Evolutionary conservation across 1,140 invertebrate genomes (phyloP).

Genomic region (Diploscapter pachys): DNA sequence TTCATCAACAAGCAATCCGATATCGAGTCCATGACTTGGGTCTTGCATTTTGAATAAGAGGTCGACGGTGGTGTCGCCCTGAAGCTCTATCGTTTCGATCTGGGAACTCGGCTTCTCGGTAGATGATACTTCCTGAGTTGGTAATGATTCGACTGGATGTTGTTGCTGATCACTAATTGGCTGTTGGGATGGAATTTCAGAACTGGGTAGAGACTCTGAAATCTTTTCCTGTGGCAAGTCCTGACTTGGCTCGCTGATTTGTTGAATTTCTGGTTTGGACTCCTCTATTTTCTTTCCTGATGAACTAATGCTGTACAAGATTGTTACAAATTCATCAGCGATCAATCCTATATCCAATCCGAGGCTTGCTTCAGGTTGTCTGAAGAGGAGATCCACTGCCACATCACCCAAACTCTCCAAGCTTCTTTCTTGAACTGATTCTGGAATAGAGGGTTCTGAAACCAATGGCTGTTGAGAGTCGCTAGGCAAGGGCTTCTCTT

Average conservation of each 20-base stretch:
- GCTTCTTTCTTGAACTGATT: background rate
- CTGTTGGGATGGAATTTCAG: background rate
- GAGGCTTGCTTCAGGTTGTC: constrained; percentile 1
- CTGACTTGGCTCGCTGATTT: no score
- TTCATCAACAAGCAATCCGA: no score
- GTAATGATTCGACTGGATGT: background rate
- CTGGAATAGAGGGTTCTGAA: constrained; percentile 4
- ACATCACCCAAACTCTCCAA: constrained; percentile 4
- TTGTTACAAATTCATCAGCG: background rate
- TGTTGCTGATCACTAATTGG: background rate
- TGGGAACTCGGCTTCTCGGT: no score
- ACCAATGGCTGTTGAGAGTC: no score
- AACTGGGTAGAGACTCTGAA: no score
- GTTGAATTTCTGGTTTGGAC: no score
- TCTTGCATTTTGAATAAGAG: no score
- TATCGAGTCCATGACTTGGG: no score
- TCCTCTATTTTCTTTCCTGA: background rate
- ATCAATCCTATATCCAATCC: constrained; percentile 3
- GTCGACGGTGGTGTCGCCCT: no score
- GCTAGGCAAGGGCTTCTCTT: no score
- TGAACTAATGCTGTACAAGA: background rate
- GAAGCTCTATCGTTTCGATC: no score
- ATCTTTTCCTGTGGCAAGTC: no score
- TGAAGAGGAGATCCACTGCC: constrained; percentile 11
- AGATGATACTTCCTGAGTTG: background rate